Evolutionary conservation across 2,113 vertebrate species (phyloP), one percentile per base, ranked within the genome.

Genomic region (Orthonyx spaldingii): DNA sequence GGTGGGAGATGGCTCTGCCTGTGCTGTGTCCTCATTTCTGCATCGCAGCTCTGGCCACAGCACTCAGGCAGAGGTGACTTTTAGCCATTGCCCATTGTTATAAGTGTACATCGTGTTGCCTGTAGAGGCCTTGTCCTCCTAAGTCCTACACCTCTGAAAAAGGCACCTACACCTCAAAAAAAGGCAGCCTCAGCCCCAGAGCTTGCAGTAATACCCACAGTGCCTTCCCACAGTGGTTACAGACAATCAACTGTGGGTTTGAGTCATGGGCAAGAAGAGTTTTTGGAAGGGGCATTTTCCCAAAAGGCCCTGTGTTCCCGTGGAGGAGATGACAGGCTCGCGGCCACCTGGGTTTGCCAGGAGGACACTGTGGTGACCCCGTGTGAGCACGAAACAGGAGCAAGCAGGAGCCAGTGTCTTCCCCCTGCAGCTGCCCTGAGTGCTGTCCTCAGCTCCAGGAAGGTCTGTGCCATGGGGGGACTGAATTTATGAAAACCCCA

Each of bases 41-140:
- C 37, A 20, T 19, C 60, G 17, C 78, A 56, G 44, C 44, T 2
- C 49, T 35, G 70, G 13, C 26, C 1, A 0, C 42, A 2, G 16
- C 10, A 22, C 71, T 69, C 22, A 17, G 49, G 65, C 41, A 35
- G 32, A 24, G 50, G 3, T 7, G 35, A 8, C 28, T 65, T 84
- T 53, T 13, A 22, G 65, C 10, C 15, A 2, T 23, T 23, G 50
- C 16, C 68, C 3, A 21, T 35, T 20, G 13, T 33, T 41, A 3
- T 6, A 24, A 37, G 33, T 1, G 15, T 7, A 6, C 15, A 20
- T 10, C 14, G 0, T 7, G 5, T 4, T 6, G 1, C 37, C 56
- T 70, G 12, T 11, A 18, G 1, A 33, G 32, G 16, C 24, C 26
- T n/a, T 30, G 37, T 52, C 41, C 53, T 87, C 55, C 46, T 11